Evolutionary conservation across 1,140 invertebrate species (phyloP).

Genomic region (Drosophila orena): DNA sequence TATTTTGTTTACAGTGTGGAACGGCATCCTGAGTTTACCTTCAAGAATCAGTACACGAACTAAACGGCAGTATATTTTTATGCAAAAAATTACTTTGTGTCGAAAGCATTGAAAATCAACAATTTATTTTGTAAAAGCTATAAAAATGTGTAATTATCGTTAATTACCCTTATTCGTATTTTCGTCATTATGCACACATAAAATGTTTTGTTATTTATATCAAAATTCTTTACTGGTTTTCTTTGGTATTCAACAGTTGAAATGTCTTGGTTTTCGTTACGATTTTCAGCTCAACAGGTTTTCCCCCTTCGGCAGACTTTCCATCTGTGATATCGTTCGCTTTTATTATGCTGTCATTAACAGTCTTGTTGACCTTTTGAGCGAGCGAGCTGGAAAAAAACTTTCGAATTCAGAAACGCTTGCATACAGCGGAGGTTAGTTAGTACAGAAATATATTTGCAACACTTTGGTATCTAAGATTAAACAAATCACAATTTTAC

Average conservation of each 20-base stretch:
- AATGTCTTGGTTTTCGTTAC: conserved; percentile 71
- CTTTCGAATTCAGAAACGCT: conserved; percentile 1
- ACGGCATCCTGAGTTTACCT: conserved; percentile 89
- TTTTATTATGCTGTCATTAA: conserved; percentile 19
- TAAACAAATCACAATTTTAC: conserved; percentile 69
- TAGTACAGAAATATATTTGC: conserved; percentile 68
- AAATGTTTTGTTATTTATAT: neutral
- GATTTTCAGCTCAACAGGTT: conserved; percentile 76
- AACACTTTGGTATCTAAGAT: conserved; percentile 47
- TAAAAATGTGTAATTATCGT: neutral
- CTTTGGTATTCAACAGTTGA: conserved; percentile 46
- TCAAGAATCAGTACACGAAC: conserved; percentile 68
- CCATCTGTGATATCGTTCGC: conserved; percentile 6
- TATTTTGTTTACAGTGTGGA: conserved; percentile 86
- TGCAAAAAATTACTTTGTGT: neutral
- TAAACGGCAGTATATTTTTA: conserved; percentile 23
- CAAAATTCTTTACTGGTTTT: conserved; percentile 32
- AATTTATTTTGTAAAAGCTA: neutral
- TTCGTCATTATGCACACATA: no score
- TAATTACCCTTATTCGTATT: no score
- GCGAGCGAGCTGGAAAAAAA: conserved; percentile 25
- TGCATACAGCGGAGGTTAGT: conserved; percentile 6
- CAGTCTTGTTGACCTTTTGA: conserved; percentile 4
- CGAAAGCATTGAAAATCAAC: neutral
- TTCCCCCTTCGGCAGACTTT: conserved; percentile 32